Percentiles rank a stretch among this genome's conserved stretches.
phyloP scores from a whole-genome alignment of 2,113 vertebrate species.

The Gasterosteus aculeatus region DNA sequence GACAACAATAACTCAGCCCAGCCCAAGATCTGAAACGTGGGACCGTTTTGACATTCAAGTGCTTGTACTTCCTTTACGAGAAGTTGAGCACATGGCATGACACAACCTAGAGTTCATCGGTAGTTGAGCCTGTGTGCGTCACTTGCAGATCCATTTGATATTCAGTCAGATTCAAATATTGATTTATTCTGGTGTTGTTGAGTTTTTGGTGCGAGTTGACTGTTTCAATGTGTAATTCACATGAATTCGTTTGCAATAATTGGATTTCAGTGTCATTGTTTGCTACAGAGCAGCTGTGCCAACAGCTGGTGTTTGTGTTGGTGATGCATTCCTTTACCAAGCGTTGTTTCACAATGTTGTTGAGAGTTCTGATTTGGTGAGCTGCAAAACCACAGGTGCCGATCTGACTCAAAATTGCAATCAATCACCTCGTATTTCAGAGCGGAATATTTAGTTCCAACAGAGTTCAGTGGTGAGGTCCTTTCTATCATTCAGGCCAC shows the following conservation, averaged over 20 bases:
- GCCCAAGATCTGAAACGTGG: conserved; percentile 26
- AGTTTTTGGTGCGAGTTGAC: neutral
- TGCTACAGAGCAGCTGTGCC: conserved; percentile 9
- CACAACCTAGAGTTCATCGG: conserved; percentile 36
- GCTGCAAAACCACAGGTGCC: conserved; percentile 1
- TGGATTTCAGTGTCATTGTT: neutral
- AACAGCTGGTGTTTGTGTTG: conserved; percentile 11
- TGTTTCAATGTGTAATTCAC: neutral
- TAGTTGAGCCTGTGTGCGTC: conserved; percentile 25
- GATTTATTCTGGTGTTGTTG: neutral
- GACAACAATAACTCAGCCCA: neutral
- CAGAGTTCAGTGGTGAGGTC: neutral
- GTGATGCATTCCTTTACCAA: conserved; percentile 10
- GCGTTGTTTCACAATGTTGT: neutral
- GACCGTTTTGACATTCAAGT: conserved; percentile 26
- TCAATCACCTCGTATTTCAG: conserved; percentile 13
- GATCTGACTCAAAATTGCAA: conserved; percentile 22
- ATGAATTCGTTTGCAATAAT: neutral
- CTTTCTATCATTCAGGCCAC: conserved; percentile 10
- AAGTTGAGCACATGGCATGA: conserved; percentile 11
- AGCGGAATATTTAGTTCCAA: conserved; percentile 18
- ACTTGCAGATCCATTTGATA: conserved; percentile 46
- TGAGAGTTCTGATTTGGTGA: conserved; percentile 14
- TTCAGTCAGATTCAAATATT: conserved; percentile 23
- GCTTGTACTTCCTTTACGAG: conserved; percentile 9